Conservation (phyloP, 2,888 invertebrate genomes). For the Panzeria rudis region DNA sequence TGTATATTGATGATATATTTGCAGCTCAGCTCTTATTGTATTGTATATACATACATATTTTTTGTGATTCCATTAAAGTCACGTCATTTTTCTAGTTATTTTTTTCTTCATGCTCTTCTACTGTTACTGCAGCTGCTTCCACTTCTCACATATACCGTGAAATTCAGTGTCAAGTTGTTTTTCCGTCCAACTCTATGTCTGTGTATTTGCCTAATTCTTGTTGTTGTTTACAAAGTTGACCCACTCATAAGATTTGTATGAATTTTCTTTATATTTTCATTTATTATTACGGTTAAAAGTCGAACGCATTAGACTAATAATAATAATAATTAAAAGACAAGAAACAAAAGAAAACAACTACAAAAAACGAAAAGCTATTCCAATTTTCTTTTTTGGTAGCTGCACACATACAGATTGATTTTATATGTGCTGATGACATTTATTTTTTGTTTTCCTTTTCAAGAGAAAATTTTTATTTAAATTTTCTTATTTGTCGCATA, state of each 20-base stretch:
- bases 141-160: conserved; percentile 15
- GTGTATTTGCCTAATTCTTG: conserved; percentile 38
- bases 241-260: conserved; percentile 66
- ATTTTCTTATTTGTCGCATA: conserved; percentile 17
- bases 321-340: conserved; percentile 48
- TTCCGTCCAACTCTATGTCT: conserved; percentile 1
- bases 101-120: conserved; percentile 37
- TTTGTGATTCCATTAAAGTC: conserved; percentile 34
- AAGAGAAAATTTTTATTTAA: conserved; percentile 50
- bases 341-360: conserved; percentile 50
- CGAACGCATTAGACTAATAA: conserved; percentile 60
- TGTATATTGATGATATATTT: conserved; percentile 35
- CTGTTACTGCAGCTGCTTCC: conserved; percentile 26
- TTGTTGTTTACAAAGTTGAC: conserved; percentile 57
- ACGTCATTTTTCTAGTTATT: conserved; percentile 46
- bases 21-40: conserved; percentile 35
- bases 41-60: conserved; percentile 43
- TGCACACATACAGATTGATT: conserved; percentile 36
- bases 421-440: conserved; percentile 66
- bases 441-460: conserved; percentile 60
- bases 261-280: conserved; percentile 63
- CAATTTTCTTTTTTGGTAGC: conserved; percentile 34
- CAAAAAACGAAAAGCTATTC: conserved; percentile 43
- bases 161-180: conserved; percentile 38
- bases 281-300: conserved; percentile 64